These are phyloP conservation scores for Perdix hodgsoniae DNA, from an alignment of 2,797 vertebrate genomes.

Conservation along the genomic window DNA sequence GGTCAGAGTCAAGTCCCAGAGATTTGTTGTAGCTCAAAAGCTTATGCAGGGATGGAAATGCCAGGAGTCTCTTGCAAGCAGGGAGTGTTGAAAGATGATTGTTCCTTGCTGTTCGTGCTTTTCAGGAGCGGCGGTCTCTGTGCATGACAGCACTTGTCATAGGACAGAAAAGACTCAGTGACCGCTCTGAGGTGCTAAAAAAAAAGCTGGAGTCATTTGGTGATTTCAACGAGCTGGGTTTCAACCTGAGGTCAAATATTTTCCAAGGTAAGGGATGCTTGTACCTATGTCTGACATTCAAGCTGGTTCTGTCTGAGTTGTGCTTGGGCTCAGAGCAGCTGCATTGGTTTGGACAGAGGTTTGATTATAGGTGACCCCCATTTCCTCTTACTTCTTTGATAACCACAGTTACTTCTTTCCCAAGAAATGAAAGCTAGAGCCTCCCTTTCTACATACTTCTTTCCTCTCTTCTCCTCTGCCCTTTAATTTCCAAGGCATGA, in stretches of 20 bases:
- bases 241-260: constrained; percentile 76
- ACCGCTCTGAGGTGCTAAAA: constrained; percentile 1
- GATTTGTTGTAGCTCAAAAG: background rate
- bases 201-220: constrained; percentile 5
- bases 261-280: constrained; percentile 77
- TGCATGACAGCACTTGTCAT: background rate
- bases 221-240: constrained; percentile 76
- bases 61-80: background rate
- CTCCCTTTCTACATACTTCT: background rate
- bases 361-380: too few relatives aligned
- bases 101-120: background rate
- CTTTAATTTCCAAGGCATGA: background rate
- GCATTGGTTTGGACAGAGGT: background rate
- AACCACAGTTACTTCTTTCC: background rate
- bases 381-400: background rate
- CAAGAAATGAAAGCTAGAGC: background rate
- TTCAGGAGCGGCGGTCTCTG: constrained; percentile 62
- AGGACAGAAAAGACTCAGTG: constrained; percentile 24
- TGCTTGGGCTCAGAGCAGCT: background rate
- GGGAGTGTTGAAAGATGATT: background rate
- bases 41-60: background rate
- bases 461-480: background rate
- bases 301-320: background rate
- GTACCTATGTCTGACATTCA: background rate
- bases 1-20: background rate